A percentile compares a stretch with the other conserved stretches of the same genome.
Evolutionary conservation across 2,797 vertebrate genomes (phyloP).

Genomic region (Tapera naevia): DNA sequence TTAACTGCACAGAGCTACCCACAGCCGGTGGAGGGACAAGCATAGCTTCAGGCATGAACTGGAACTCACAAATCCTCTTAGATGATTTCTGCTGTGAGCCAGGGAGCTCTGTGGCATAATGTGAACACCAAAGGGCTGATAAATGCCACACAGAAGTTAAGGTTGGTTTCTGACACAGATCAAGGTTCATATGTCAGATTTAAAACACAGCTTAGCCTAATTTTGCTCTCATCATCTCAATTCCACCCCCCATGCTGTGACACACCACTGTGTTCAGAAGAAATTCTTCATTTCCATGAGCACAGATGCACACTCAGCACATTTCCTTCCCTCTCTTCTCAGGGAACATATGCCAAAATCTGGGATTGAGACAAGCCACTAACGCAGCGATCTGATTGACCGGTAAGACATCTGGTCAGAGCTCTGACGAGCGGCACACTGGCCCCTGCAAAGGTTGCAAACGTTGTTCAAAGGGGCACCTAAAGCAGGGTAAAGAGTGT

Average conservation of each 20-base stretch:
- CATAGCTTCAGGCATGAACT: conserved; percentile 52
- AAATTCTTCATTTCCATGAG: not conserved
- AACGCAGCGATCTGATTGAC: not conserved
- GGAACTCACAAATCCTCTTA: conserved; percentile 59
- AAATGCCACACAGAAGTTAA: conserved; percentile 1
- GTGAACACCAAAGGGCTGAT: not conserved
- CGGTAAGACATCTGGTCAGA: not conserved
- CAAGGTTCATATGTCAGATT: not conserved
- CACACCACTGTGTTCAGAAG: not conserved
- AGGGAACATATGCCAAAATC: not conserved
- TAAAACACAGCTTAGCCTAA: not conserved
- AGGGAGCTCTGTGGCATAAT: conserved; percentile 27
- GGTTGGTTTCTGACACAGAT: not conserved
- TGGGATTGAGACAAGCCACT: not conserved
- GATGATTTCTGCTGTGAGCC: conserved; percentile 42
- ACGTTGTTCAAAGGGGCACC: not conserved
- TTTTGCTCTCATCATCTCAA: not conserved
- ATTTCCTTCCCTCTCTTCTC: not conserved
- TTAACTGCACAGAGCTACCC: conserved; percentile 27
- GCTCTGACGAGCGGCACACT: not conserved
- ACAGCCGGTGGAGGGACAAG: conserved; percentile 30
- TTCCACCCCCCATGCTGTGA: accelerated
- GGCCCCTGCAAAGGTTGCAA: not conserved
- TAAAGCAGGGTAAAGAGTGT: not conserved
- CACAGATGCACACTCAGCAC: not conserved